Conservation (phyloP, 2,797 vertebrate genomes). For the Sparus aurata region DNA sequence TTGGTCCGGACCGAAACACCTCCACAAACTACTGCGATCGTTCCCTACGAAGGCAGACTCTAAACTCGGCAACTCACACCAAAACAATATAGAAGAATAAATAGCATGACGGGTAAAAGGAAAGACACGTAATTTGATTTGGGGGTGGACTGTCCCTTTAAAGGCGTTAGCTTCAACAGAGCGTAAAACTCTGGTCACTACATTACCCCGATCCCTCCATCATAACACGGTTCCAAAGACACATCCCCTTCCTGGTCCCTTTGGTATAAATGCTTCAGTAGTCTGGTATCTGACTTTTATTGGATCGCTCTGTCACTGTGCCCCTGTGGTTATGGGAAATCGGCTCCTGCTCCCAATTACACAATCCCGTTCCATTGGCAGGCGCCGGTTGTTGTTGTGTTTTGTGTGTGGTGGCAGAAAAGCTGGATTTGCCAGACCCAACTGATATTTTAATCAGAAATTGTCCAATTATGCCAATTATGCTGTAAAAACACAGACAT, state of each 20-base stretch:
- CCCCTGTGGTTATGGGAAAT: constrained; percentile 63
- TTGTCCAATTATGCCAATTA: constrained; percentile 60
- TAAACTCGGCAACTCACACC: too few relatives aligned
- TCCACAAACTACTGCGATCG: background rate
- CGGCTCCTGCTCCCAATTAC: constrained; percentile 59
- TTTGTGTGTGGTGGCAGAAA: constrained; percentile 38
- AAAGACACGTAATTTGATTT: too few relatives aligned
- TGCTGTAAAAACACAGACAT: constrained; percentile 58
- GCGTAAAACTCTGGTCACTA: constrained; percentile 24
- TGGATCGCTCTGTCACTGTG: constrained; percentile 57
- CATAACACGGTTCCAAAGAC: constrained; percentile 40
- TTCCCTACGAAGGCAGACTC: too few relatives aligned
- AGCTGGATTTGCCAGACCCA: constrained; percentile 33
- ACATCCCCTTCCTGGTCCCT: constrained; percentile 29
- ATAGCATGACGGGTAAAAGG: too few relatives aligned
- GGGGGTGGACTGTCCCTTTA: background rate
- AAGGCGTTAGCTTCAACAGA: constrained; percentile 19
- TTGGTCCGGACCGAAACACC: background rate
- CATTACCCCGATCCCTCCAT: background rate
- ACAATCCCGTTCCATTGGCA: constrained; percentile 42
- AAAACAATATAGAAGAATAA: too few relatives aligned
- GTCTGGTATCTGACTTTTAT: constrained; percentile 69
- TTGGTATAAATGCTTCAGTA: constrained; percentile 53
- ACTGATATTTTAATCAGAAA: constrained; percentile 62
- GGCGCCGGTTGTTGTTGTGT: constrained; percentile 53